phyloP scores from a whole-genome alignment of 92 coral and sea anemone species.

The Parazoanthus atlanticus region DNA sequence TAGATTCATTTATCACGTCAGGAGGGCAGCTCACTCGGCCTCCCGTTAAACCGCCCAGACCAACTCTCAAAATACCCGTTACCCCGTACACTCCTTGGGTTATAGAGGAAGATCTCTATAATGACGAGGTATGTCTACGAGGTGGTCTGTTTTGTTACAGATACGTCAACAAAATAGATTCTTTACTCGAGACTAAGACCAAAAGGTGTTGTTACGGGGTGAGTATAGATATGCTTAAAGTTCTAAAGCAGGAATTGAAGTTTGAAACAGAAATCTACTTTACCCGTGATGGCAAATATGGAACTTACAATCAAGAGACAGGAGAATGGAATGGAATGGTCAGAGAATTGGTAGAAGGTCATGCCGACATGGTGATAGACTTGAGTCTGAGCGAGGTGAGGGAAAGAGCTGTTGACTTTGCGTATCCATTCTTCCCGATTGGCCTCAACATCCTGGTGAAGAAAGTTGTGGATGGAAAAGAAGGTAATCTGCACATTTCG shows the following conservation, averaged over 20 bases:
- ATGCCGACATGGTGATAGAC: conserved; percentile 56
- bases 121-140: neutral
- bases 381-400: conserved; percentile 51
- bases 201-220: conserved; percentile 7
- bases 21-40: neutral
- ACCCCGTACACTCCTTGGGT: neutral
- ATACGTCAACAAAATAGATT: neutral
- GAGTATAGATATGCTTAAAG: neutral
- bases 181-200: neutral
- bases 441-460: conserved; percentile 67
- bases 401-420: conserved; percentile 38
- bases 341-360: neutral
- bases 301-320: neutral
- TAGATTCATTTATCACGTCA: neutral
- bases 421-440: conserved; percentile 57
- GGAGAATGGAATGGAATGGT: conserved; percentile 4
- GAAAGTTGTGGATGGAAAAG: conserved; percentile 9
- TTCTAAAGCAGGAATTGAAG: neutral
- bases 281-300: neutral
- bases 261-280: conserved; percentile 1
- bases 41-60: neutral
- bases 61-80: neutral
- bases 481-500: no score
- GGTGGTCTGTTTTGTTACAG: conserved; percentile 11
- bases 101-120: neutral